Evolutionary conservation across 2,888 invertebrate species (phyloP), one percentile per base, ranked within the genome.

Genomic region (Ormyrus pomaceus): DNA sequence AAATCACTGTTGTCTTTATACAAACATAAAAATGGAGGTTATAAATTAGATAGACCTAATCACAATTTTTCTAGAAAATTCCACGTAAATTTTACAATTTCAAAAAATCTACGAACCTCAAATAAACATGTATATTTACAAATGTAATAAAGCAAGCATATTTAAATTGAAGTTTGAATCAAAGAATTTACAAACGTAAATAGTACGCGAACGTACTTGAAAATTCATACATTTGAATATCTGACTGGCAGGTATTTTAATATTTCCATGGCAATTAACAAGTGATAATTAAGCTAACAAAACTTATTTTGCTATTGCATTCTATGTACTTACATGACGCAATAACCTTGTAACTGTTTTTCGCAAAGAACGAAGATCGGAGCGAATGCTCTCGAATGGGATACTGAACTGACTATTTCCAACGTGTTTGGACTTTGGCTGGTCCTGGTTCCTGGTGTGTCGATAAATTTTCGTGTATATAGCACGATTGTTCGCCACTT

Each of bases 271-370:
- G 73, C 78, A 79, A 73, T 68, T 61, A n/a, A 9, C 7, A 19
- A 56, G 53, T 2, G 5, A 34, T 10, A 8, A 56, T 56, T 7
- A 7, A 55, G 53, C 34, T 34, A 34, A 0, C 34, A 34, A 34
- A 45, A 51, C 5, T 62, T 11, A 61, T 13, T n/a, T 55, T 8
- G 10, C 34, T 45, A 50, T 73, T 73, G 9, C 48, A 62, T 2
- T 55, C 6, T 5, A 55, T 87, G 83, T 83, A 87, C 87, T 88
- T 85, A 87, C 85, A 86, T 87, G 84, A 87, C 74, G 88, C 84
- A 87, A 86, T 84, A 82, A 76, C 9, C 48, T 71, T 83, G 84
- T 85, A 83, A 83, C 73, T 84, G 82, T 83, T 83, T 84, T 81
- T 71, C 19, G 6, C 8, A 48, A 71, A 70, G 50, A 45, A 56